Evolutionary conservation across 2,888 invertebrate species (phyloP).

Genomic region (Sarcophaga subvicina): DNA sequence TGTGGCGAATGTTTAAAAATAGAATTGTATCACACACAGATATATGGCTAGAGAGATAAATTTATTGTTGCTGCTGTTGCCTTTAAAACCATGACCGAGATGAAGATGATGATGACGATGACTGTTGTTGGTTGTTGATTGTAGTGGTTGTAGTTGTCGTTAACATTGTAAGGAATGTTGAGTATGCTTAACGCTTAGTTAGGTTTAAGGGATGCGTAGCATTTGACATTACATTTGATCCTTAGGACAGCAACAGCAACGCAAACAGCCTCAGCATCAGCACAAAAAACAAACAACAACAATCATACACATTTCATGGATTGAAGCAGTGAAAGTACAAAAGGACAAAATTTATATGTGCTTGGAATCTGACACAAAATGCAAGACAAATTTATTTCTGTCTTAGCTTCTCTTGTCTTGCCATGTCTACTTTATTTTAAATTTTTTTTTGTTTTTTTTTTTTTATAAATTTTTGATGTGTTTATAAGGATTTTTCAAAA

Average conservation of each 20-base stretch:
- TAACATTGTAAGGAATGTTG: slow-evolving; percentile 68
- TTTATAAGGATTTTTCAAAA: slow-evolving; percentile 35
- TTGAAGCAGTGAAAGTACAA: neutral
- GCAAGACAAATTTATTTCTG: neutral
- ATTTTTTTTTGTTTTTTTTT: neutral
- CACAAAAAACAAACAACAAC: neutral
- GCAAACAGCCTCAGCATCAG: neutral
- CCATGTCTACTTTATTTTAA: neutral
- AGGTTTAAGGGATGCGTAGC: slow-evolving; percentile 67
- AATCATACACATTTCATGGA: neutral
- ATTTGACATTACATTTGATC: slow-evolving; percentile 67
- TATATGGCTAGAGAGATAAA: slow-evolving; percentile 17
- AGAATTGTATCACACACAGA: slow-evolving; percentile 2
- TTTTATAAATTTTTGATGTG: slow-evolving; percentile 34
- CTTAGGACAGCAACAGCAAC: neutral
- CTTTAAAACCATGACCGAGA: slow-evolving; percentile 4
- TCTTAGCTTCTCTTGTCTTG: neutral
- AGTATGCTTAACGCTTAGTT: slow-evolving; percentile 70
- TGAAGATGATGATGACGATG: neutral
- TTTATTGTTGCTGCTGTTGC: slow-evolving; percentile 41
- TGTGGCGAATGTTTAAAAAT: too few relatives aligned
- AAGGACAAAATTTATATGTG: neutral
- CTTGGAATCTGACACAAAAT: neutral
- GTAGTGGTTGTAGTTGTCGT: slow-evolving; percentile 8
- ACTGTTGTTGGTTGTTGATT: slow-evolving; percentile 7